These are phyloP conservation scores for Coenonympha arcania DNA, from an alignment of 2,888 invertebrate genomes.

Conservation along the genomic window DNA sequence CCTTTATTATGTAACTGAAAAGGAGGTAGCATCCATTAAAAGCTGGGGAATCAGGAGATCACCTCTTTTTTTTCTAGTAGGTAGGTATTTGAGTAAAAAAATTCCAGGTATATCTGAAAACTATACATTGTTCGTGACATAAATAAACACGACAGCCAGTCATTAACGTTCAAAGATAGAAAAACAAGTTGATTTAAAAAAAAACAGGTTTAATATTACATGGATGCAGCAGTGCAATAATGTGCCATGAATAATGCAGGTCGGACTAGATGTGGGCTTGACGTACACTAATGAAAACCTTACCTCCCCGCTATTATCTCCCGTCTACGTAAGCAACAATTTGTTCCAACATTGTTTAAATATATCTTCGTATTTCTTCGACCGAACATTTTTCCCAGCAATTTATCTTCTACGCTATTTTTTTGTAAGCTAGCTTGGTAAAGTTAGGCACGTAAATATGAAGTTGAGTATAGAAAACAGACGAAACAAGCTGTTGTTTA, in stretches of 20 bases:
- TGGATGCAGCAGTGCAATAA: constrained; percentile 13
- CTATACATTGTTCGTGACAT: not conserved
- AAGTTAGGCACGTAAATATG: too few relatives aligned
- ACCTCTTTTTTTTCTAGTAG: too few relatives aligned
- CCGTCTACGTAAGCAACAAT: constrained; percentile 2
- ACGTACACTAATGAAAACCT: constrained; percentile 12
- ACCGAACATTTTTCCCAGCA: not conserved
- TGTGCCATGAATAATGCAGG: constrained; percentile 11
- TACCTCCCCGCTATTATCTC: constrained; percentile 5
- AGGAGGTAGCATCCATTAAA: too few relatives aligned
- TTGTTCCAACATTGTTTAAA: constrained; percentile 5
- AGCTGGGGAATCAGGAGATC: too few relatives aligned
- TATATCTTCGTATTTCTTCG: constrained; percentile 1
- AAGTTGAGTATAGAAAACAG: too few relatives aligned
- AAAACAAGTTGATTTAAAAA: constrained; percentile 1
- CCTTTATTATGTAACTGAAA: too few relatives aligned
- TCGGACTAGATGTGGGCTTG: constrained; percentile 9
- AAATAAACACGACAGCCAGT: constrained; percentile 10
- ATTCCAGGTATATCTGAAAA: not conserved
- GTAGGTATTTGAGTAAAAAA: not conserved
- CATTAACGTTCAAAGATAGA: constrained; percentile 9
- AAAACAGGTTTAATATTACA: constrained; percentile 11
- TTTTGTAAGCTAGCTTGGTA: not conserved
- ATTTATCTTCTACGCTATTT: not conserved
- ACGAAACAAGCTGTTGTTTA: too few relatives aligned